Conservation (phyloP, 2,888 invertebrate genomes). For the Rhingia campestris region DNA sequence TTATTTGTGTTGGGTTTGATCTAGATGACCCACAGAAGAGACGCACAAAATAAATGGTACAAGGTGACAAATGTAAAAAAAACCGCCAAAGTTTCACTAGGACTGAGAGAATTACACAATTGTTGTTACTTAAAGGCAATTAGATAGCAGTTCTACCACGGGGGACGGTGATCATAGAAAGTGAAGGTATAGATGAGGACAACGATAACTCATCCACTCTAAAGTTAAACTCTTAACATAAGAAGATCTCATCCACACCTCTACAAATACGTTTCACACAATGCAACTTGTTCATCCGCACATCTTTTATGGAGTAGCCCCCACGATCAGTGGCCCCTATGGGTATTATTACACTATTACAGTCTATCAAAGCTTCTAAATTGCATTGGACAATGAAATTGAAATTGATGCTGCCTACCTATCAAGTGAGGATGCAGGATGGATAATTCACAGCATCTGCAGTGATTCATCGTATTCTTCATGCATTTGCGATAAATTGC, state of each 20-base stretch:
- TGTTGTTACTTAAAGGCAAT: background rate
- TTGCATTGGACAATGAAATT: constrained; percentile 30
- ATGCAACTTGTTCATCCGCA: constrained; percentile 9
- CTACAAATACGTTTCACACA: background rate
- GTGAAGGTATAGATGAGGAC: background rate
- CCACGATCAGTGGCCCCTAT: constrained; percentile 22
- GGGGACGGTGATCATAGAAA: no score
- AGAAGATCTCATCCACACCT: constrained; percentile 10
- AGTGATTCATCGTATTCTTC: constrained; percentile 24
- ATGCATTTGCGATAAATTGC: constrained; percentile 32
- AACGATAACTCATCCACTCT: background rate
- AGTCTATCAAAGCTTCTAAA: constrained; percentile 12
- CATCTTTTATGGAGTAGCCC: background rate
- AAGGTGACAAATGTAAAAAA: constrained; percentile 23
- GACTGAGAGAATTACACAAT: constrained; percentile 1
- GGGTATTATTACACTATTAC: constrained; percentile 19
- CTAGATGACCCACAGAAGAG: constrained; percentile 44
- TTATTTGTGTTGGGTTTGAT: constrained; percentile 26
- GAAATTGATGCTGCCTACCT: constrained; percentile 35
- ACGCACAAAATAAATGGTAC: constrained; percentile 24
- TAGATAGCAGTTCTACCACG: background rate
- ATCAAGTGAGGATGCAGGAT: constrained; percentile 1
- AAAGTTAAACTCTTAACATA: constrained; percentile 20
- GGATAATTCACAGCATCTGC: constrained; percentile 15
- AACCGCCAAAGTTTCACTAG: background rate